Evolutionary conservation across 1,140 invertebrate genomes (phyloP).

Genomic region (Drosophila insularis): DNA sequence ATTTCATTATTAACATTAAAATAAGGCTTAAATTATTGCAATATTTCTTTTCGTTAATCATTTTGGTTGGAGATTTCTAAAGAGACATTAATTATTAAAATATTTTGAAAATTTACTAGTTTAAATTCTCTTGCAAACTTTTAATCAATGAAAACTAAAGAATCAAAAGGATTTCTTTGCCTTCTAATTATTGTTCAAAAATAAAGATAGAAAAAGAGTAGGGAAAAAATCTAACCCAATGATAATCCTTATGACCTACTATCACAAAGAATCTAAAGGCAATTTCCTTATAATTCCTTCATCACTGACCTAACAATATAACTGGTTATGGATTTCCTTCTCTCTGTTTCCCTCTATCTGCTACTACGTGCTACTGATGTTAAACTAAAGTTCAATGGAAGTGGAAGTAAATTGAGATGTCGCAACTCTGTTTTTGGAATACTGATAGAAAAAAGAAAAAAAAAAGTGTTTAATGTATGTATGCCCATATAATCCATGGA

Average conservation of each 20-base stretch:
- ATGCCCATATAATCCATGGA: constrained; percentile 18
- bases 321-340: constrained; percentile 58
- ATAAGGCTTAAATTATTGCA: no score
- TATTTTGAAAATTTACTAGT: no score
- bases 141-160: no score
- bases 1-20: no score
- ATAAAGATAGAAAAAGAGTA: neutral
- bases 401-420: constrained; percentile 77
- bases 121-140: no score
- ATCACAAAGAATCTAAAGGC: neutral
- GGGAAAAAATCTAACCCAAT: neutral
- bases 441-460: neutral
- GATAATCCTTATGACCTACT: constrained; percentile 8
- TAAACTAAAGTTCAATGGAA: constrained; percentile 33
- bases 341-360: neutral
- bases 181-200: no score
- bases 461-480: constrained; percentile 28
- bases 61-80: no score
- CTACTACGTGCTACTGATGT: constrained; percentile 57
- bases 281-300: constrained; percentile 41
- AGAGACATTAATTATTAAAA: no score
- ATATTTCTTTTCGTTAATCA: no score
- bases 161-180: no score
- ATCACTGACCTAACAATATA: constrained; percentile 58
- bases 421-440: constrained; percentile 29